Base-by-base conservation (phyloP, 2,888 invertebrate genomes). In the Xestia xanthographa region DNA sequence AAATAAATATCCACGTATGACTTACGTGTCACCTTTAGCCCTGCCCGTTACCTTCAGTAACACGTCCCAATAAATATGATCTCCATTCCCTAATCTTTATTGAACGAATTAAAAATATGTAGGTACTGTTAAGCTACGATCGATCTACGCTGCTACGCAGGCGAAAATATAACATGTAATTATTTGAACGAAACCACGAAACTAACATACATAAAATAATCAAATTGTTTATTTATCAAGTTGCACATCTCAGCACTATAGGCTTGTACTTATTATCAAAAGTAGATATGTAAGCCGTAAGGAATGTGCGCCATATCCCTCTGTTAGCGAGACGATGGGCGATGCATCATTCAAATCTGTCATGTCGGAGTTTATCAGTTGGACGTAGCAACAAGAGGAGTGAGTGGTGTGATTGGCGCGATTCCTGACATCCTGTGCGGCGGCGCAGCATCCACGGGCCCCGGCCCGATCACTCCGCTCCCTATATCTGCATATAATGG, bases 401-500 rank as follows among this genome's bases (percentile, higher is more conserved):
- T 70, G 72, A 75, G 75, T 77, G 69, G 73, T 88, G 79, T 92
- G 91, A 92, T 91, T 90, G 90, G 89, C 90, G 87, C 87, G 90
- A 89, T 91, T 88, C 90, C 82, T 89, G 91, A 91, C 90, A 90
- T 91, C 90, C 90, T 85, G 82, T 84, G 62, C 60, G 84, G 50
- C 53, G 34, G 34, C 34, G 81, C 58, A 62, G 56, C 84, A 89
- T 88, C 87, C 87, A 87, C 83, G 88, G 80, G 71, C 80, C 75
- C 72, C 79, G 70, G 78, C 73, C 72, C 69, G 82, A 88, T 88
- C 87, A 84, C 82, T 67, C 84, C 88, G 91, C 91, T 91, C 91
- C 90, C 90, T 90, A 91, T 91, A 93, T 95, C 95, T 95, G 93
- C 95, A 95, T 95, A 95, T 95, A 95, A 95, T 95, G 91, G 94